These are phyloP conservation scores for Ooceraea biroi DNA, from an alignment of 1,140 invertebrate genomes.

Conservation along the genomic window DNA sequence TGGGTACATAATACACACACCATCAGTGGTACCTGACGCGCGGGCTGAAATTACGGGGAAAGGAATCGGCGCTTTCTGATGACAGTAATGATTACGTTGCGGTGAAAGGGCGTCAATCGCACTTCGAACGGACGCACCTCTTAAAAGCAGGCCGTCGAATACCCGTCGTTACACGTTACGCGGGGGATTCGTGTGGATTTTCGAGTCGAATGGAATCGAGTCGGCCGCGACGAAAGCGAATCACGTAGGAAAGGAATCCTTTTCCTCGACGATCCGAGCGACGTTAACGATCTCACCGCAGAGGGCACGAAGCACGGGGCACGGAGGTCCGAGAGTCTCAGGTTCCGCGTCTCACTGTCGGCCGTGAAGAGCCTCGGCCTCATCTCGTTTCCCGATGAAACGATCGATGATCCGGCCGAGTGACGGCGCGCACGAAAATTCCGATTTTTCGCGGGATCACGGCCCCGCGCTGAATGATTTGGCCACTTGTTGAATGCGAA, in stretches of 20 bases:
- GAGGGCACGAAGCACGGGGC: too few relatives aligned
- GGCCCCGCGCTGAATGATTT: constrained; percentile 82
- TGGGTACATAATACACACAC: neutral
- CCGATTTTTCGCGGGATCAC: constrained; percentile 69
- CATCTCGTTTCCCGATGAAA: constrained; percentile 51
- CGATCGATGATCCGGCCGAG: constrained; percentile 67
- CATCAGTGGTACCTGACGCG: constrained; percentile 47
- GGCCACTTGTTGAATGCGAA: constrained; percentile 84
- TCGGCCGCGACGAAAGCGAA: constrained; percentile 22
- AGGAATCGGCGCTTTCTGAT: constrained; percentile 74
- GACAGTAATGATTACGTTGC: constrained; percentile 77
- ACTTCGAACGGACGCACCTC: constrained; percentile 57
- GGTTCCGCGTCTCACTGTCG: neutral
- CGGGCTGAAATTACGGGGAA: constrained; percentile 74
- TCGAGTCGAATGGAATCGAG: constrained; percentile 28
- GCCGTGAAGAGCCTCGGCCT: too few relatives aligned
- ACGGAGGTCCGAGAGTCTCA: neutral
- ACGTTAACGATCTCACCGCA: constrained; percentile 23
- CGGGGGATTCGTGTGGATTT: constrained; percentile 26
- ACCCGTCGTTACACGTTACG: constrained; percentile 40
- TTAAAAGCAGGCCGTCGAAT: constrained; percentile 32
- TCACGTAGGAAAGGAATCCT: neutral
- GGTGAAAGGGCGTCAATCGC: constrained; percentile 67
- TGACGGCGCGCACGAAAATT: constrained; percentile 65
- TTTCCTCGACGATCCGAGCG: neutral